These are phyloP conservation scores for Platerodrilus igneus DNA, from an alignment of 2,888 invertebrate species.

Conservation along the genomic window DNA sequence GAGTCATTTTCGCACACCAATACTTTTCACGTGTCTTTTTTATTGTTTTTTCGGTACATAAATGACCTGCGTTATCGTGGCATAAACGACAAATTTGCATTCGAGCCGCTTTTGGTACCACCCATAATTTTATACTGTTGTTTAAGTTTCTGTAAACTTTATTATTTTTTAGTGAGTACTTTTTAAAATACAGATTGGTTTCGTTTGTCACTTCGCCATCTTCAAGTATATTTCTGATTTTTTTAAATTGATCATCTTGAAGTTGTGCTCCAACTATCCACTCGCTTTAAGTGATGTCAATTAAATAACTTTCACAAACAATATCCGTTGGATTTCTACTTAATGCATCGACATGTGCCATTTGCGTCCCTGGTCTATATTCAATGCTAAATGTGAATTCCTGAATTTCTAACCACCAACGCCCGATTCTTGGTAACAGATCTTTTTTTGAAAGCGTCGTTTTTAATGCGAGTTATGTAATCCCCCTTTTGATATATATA, in stretches of 20 bases:
- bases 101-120: conserved; percentile 4
- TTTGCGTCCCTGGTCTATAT: conserved; percentile 31
- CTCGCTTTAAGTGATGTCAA: conserved; percentile 18
- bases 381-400: conserved; percentile 34
- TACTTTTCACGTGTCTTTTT: conserved; percentile 7
- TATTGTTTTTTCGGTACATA: neutral
- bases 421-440: conserved; percentile 32
- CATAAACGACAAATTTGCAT: conserved; percentile 7
- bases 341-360: conserved; percentile 36
- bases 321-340: conserved; percentile 19
- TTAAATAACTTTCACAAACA: neutral
- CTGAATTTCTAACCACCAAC: conserved; percentile 36
- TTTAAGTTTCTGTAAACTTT: conserved; percentile 3
- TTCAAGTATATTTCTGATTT: conserved; percentile 7
- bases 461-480: too few relatives aligned
- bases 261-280: conserved; percentile 30
- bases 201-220: neutral
- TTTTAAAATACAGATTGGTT: conserved; percentile 2
- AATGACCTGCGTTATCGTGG: conserved; percentile 4
- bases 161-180: neutral
- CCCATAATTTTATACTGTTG: conserved; percentile 8
- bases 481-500: too few relatives aligned
- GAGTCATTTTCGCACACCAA: conserved; percentile 9
- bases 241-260: conserved; percentile 18
- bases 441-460: conserved; percentile 27